Evolutionary conservation across 2,888 invertebrate genomes (phyloP).

Genomic region (Hyposoter didymator): DNA sequence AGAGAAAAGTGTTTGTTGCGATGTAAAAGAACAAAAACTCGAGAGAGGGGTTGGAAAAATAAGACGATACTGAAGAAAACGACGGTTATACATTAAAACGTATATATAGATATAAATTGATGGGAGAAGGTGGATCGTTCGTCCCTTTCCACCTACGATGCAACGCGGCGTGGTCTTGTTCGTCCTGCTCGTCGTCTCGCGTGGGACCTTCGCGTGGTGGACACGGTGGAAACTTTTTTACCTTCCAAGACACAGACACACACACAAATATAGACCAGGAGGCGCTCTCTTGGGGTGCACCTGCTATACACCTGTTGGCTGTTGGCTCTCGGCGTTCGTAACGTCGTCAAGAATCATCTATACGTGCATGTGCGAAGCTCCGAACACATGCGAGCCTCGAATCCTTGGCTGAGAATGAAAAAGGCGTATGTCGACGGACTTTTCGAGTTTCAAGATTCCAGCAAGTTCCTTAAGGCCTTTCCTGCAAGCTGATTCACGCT

Average conservation of each 20-base stretch:
- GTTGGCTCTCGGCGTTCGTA: conserved; percentile 74
- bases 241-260: conserved; percentile 50
- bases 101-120: background rate
- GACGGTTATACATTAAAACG: conserved; percentile 75
- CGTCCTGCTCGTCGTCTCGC: conserved; percentile 74
- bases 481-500: background rate
- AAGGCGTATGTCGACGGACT: conserved; percentile 9
- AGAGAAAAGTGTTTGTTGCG: conserved; percentile 18
- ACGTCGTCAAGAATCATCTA: conserved; percentile 60
- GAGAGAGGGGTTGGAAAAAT: conserved; percentile 19
- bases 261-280: conserved; percentile 71
- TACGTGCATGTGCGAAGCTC: conserved; percentile 8
- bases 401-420: background rate
- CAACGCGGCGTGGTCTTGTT: conserved; percentile 61
- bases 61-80: conserved; percentile 69
- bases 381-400: background rate
- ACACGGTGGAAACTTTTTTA: conserved; percentile 77
- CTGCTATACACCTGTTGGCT: conserved; percentile 84
- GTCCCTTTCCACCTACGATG: conserved; percentile 57
- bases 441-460: background rate
- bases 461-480: background rate
- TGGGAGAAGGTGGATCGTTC: conserved; percentile 61
- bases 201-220: conserved; percentile 83
- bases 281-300: conserved; percentile 78
- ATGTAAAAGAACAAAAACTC: conserved; percentile 28